Conservation (phyloP, 2,797 vertebrate species). For the Betta splendens region DNA sequence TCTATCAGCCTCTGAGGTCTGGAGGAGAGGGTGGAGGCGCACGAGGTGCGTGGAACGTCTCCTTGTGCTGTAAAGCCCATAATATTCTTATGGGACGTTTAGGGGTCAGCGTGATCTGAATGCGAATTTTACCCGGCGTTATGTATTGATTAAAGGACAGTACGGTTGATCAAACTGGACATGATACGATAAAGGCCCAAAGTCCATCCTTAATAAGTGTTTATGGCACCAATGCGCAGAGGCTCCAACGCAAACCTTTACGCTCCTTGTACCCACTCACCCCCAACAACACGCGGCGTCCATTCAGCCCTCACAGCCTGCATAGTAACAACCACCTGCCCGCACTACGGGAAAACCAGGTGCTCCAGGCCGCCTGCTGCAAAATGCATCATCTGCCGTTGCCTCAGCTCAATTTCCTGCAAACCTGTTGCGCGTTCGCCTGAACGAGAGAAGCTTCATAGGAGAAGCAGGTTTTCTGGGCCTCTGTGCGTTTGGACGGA, state of each 20-base stretch:
- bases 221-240: neutral
- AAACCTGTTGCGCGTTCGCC: conserved; percentile 6
- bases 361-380: conserved; percentile 24
- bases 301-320: conserved; percentile 1
- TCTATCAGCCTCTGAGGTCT: conserved; percentile 59
- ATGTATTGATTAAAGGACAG: neutral
- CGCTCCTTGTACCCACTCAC: conserved; percentile 4
- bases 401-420: neutral
- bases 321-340: conserved; percentile 53
- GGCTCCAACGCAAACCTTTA: too few species aligned
- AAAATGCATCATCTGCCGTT: conserved; percentile 2
- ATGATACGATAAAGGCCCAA: too few species aligned
- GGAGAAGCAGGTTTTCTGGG: neutral
- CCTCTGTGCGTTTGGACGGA: too few species aligned
- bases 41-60: conserved; percentile 24
- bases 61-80: conserved; percentile 46
- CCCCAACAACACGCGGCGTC: neutral
- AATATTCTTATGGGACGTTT: conserved; percentile 32
- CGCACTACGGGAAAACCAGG: conserved; percentile 1
- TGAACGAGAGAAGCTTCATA: neutral
- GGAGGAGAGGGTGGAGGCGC: conserved; percentile 28
- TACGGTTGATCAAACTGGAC: too few species aligned
- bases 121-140: neutral
- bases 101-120: conserved; percentile 13
- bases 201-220: neutral